Percentiles rank a stretch among this genome's conserved stretches.
phyloP scores from a whole-genome alignment of 1,140 invertebrate genomes.

The Temnothorax nylanderi region DNA sequence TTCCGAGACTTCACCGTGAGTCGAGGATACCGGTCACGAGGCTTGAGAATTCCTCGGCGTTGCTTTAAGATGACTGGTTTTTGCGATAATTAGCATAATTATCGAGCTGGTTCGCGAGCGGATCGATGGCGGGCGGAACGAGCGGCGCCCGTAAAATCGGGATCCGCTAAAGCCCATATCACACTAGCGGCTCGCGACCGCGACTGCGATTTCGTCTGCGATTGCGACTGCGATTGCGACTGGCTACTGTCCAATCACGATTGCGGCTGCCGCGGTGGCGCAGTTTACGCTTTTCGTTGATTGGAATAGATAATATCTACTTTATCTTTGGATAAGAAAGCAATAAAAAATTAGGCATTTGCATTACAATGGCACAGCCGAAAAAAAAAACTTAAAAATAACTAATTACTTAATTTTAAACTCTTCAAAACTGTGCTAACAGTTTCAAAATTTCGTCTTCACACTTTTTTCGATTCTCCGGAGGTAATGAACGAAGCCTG shows the following conservation, averaged over 20 bases:
- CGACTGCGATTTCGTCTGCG: too few species aligned
- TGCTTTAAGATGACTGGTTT: conserved; percentile 33
- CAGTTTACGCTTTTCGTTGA: background rate
- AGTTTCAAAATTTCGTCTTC: background rate
- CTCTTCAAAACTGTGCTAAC: background rate
- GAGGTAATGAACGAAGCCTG: background rate
- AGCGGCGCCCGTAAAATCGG: conserved; percentile 43
- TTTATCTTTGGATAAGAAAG: too few species aligned
- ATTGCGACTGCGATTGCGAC: too few species aligned
- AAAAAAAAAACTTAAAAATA: too few species aligned
- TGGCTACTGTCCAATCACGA: too few species aligned
- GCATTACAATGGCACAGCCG: too few species aligned
- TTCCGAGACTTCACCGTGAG: background rate
- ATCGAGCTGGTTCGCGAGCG: conserved; percentile 35
- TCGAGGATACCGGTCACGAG: background rate
- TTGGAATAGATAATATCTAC: background rate
- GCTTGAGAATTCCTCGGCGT: background rate
- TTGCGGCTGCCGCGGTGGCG: too few species aligned
- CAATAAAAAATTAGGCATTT: too few species aligned
- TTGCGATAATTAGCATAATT: conserved; percentile 66
- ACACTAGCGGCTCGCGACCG: too few species aligned
- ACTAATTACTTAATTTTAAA: too few species aligned
- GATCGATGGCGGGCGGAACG: conserved; percentile 25
- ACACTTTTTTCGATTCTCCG: background rate
- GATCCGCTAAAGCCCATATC: background rate